Evolutionary conservation across 2,797 vertebrate genomes (phyloP), one percentile per base, ranked within the genome.

Genomic region (Parauchenoglanis punctatus): DNA sequence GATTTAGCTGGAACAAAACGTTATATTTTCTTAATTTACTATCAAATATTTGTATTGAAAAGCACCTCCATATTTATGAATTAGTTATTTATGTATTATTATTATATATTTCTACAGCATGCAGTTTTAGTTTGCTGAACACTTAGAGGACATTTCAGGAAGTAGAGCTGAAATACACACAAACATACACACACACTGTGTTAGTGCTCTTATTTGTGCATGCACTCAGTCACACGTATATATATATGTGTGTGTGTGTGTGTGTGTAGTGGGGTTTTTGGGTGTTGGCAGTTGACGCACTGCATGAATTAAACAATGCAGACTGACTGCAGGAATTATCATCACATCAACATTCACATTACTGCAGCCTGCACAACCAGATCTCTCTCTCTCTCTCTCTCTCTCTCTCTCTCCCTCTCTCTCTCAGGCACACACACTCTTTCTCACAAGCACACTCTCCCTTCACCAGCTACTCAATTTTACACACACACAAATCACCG

Each of bases 281-380:
- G 84, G 70, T 77, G 84, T 61, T 77, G 84, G 59, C 78, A 78
- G 59, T 52, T 85, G 83, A 82, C 59, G 61, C 80, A 82, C 75
- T 68, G 46, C 75, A 86, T 86, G 59, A 86, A 86, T 86, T 78
- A 86, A 86, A 80, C 85, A 86, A 65, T 78, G 46, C 75, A 68
- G 85, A 31, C 61, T 67, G 75, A 86, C 85, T 80, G 75, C 75
- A 86, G 75, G 85, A 80, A 86, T 86, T 86, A 78, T 77, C 85
- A 86, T 86, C 84, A 82, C 58, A 76, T 67, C 68, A 61, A 61
- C 85, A 78, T 77, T 86, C 61, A 28, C 40, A 81, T 73, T 73
- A 73, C 67, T 84, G 67, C 67, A 70, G 67, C 59, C 80, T 81
- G 80, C 40, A 63, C 3, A 17, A 44, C 23, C 78, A 40, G 28